Percentiles rank a stretch among this genome's conserved stretches.
Conservation (phyloP, 2,797 vertebrate species). For the Myiothlypis coronata region DNA sequence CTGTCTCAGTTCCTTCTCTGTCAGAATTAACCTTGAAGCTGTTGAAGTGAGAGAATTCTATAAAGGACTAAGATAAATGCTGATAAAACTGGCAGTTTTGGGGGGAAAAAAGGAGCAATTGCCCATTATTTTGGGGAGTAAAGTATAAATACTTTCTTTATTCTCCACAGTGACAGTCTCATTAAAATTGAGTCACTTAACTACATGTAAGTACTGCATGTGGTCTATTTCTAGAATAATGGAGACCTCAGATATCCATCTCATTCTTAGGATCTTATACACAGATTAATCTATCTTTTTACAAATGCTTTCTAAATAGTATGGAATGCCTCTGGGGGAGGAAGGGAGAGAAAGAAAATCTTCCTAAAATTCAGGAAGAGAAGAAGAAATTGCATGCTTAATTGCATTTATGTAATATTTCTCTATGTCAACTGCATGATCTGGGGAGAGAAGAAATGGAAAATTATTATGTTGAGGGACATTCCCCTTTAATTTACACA, state of each 20-base stretch:
- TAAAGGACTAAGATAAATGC: neutral
- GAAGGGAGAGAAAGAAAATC: neutral
- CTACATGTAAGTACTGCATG: neutral
- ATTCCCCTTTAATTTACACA: neutral
- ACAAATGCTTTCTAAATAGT: neutral
- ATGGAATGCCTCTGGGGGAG: neutral
- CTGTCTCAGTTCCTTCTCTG: neutral
- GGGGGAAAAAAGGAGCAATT: neutral
- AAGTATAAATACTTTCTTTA: neutral
- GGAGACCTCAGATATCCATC: neutral
- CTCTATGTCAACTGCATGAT: neutral
- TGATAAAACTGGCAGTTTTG: neutral
- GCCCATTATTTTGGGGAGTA: neutral
- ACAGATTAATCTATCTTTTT: neutral
- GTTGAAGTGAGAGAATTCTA: neutral
- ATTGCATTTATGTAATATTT: neutral
- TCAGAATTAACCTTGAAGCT: neutral
- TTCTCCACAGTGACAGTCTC: neutral
- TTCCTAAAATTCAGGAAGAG: neutral
- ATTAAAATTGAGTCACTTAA: neutral
- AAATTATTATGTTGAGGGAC: neutral
- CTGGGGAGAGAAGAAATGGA: neutral
- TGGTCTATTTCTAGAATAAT: neutral
- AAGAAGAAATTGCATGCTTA: neutral
- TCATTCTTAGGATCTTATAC: neutral